A percentile compares a stretch with the other conserved stretches of the same genome.
Evolutionary conservation across 2,888 invertebrate genomes (phyloP).

Genomic region (Lapara coniferarum): DNA sequence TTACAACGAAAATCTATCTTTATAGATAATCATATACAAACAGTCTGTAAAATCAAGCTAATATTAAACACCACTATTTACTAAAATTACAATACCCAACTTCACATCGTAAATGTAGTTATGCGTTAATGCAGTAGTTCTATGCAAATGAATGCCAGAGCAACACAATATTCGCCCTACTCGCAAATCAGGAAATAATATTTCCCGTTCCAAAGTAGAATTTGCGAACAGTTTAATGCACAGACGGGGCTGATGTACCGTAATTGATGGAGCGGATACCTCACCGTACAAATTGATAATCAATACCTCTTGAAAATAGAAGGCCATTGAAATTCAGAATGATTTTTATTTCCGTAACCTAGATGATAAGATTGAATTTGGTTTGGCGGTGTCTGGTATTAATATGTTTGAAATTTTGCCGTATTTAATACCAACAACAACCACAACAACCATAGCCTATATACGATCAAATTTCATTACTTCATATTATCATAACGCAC

Average conservation of each 20-base stretch:
- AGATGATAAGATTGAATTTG: no score
- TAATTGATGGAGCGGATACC: slow-evolving; percentile 1
- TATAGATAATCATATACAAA: no score
- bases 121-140: background rate
- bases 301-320: background rate
- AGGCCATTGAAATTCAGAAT: background rate
- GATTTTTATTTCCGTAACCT: background rate
- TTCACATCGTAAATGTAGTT: background rate
- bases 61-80: background rate
- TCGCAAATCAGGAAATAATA: background rate
- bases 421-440: no score
- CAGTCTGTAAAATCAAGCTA: background rate
- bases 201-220: slow-evolving; percentile 10
- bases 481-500: no score
- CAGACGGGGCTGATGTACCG: background rate
- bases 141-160: background rate
- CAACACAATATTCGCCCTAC: background rate
- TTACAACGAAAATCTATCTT: no score
- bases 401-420: no score
- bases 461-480: no score
- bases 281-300: slow-evolving; percentile 12
- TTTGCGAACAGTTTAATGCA: slow-evolving; percentile 6
- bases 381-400: no score
- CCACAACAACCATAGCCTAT: no score
- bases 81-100: background rate